Conservation (phyloP, 2,797 vertebrate species). For the Dicrostonyx torquatus region DNA sequence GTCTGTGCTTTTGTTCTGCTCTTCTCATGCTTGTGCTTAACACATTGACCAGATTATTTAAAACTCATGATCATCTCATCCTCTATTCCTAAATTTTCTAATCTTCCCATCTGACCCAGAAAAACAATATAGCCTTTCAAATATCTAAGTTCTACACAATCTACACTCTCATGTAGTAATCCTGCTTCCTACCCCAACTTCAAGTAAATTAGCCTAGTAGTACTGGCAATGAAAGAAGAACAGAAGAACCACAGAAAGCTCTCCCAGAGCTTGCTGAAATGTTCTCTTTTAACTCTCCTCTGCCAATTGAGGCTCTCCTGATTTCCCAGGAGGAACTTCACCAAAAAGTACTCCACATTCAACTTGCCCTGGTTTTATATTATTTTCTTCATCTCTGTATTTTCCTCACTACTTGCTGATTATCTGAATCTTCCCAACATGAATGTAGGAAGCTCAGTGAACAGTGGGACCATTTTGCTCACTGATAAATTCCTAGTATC, state of each 20-base stretch:
- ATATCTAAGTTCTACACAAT: neutral
- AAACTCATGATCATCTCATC: neutral
- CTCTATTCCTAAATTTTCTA: neutral
- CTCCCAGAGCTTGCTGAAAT: neutral
- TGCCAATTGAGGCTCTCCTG: neutral
- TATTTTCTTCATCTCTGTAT: neutral
- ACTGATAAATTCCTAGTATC: neutral
- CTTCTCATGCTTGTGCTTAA: neutral
- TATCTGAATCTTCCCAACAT: neutral
- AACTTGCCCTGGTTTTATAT: neutral
- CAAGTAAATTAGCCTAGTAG: neutral
- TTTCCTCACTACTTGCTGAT: neutral
- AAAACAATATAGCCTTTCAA: neutral
- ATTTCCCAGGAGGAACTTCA: neutral
- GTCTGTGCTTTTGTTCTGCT: neutral
- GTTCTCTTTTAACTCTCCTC: neutral
- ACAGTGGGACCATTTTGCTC: neutral
- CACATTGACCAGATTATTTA: neutral
- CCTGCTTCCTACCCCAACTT: neutral
- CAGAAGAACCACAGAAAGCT: neutral
- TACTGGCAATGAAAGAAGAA: neutral
- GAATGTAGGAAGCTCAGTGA: neutral
- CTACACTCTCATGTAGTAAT: neutral
- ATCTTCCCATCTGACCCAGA: neutral
- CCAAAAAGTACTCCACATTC: neutral